Percentiles rank a stretch among this genome's conserved stretches.
Evolutionary conservation across 2,888 invertebrate genomes (phyloP).

Genomic region (Pristionchus arcanus): DNA sequence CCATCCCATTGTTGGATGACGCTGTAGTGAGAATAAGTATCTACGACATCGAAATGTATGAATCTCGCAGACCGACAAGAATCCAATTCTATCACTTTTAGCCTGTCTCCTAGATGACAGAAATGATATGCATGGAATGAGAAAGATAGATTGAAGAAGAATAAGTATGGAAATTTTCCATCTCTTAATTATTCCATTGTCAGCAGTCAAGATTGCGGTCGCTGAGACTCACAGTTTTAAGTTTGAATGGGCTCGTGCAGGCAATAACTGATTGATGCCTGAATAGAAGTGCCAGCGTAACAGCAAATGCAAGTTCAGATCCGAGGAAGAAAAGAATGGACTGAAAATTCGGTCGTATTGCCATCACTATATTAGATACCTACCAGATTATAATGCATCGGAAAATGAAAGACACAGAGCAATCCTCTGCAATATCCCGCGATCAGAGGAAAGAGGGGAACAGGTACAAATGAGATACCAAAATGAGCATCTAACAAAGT

Average conservation of each 20-base stretch:
- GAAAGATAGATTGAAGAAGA: neutral
- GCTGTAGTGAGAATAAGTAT: neutral
- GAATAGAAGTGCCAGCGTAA: conserved; percentile 5
- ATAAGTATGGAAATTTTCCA: neutral
- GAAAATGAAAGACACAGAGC: neutral
- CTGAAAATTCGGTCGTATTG: neutral
- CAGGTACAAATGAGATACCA: neutral
- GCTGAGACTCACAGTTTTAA: neutral
- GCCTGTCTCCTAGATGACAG: neutral
- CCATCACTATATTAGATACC: neutral
- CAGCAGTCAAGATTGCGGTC: neutral
- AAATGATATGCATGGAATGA: neutral
- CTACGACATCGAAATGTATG: neutral
- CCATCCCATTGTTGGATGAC: neutral
- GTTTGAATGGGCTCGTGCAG: neutral
- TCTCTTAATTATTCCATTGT: neutral
- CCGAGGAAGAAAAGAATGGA: conserved; percentile 7
- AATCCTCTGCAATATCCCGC: conserved; percentile 1
- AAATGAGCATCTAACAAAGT: neutral
- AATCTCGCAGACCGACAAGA: neutral
- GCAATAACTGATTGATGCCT: neutral
- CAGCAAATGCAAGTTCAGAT: conserved; percentile 2
- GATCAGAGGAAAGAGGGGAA: neutral
- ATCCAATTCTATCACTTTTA: neutral
- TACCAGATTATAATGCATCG: conserved; percentile 10